Percentiles rank a stretch among this genome's conserved stretches.
Evolutionary conservation across 1,140 invertebrate species (phyloP).

Genomic region (Cephus cinctus): DNA sequence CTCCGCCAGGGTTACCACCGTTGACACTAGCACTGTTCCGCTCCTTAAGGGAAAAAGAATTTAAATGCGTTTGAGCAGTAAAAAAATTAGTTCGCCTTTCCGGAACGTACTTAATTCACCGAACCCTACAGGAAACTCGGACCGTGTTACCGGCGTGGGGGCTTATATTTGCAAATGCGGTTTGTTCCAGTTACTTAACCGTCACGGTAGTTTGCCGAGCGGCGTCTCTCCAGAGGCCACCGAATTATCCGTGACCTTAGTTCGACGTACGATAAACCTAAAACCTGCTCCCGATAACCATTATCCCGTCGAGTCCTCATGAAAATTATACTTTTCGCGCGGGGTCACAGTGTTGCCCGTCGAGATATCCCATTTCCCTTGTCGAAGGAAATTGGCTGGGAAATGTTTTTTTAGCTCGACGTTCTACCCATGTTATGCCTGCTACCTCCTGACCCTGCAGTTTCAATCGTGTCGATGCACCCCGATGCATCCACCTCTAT

Average conservation of each 20-base stretch:
- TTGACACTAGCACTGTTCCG: no score
- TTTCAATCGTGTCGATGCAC: no score
- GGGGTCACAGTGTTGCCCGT: background rate
- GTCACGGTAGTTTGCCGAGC: constrained; percentile 26
- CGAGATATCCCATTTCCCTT: background rate
- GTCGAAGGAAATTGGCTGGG: no score
- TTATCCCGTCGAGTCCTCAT: background rate
- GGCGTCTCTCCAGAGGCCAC: constrained; percentile 15
- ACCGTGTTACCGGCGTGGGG: background rate
- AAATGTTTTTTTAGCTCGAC: no score
- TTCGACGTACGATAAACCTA: constrained; percentile 7
- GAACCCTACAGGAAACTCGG: background rate
- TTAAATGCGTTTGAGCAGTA: background rate
- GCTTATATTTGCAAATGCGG: constrained; percentile 34
- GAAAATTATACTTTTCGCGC: background rate
- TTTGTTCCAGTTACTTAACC: constrained; percentile 48
- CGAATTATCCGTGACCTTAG: constrained; percentile 14
- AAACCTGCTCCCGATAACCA: constrained; percentile 1
- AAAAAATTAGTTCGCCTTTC: background rate
- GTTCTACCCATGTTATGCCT: no score
- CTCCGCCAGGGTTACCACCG: no score
- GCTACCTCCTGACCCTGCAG: no score
- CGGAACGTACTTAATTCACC: background rate
- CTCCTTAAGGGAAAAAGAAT: no score
- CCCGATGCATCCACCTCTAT: no score